phyloP scores from a whole-genome alignment of 2,888 invertebrate species.

The Archaeoteleia sp. region DNA sequence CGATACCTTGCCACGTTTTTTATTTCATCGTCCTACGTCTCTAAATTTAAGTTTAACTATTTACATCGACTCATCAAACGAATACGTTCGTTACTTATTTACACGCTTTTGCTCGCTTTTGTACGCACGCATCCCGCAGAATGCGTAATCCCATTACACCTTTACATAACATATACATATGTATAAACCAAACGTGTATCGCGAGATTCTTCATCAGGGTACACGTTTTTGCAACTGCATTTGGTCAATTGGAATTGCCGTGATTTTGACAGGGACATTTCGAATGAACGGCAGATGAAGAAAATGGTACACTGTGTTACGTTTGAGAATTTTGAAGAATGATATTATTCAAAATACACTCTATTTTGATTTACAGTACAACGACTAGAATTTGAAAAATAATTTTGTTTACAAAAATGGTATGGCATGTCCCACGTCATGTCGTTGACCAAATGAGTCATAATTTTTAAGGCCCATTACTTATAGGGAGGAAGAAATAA shows the following conservation, averaged over 20 bases:
- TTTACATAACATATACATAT: conserved; percentile 46
- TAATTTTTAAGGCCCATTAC: no score
- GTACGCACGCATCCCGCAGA: conserved; percentile 19
- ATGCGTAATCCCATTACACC: conserved; percentile 25
- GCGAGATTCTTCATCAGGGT: conserved; percentile 17
- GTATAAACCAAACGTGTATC: conserved; percentile 19
- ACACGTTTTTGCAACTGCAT: conserved; percentile 1
- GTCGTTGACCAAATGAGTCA: no score
- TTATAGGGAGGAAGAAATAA: no score
- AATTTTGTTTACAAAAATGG: no score
- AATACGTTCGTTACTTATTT: conserved; percentile 25
- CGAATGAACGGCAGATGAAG: no score
- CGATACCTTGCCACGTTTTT: conserved; percentile 30
- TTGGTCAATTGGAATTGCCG: background rate
- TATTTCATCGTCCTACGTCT: conserved; percentile 7
- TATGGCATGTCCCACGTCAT: no score
- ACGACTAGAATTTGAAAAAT: no score
- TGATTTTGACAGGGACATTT: conserved; percentile 15
- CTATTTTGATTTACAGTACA: no score
- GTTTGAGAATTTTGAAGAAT: no score
- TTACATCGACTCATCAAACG: conserved; percentile 31
- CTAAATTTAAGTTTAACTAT: conserved; percentile 23
- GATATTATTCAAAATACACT: no score
- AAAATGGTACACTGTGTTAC: conserved; percentile 12
- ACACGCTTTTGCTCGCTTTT: conserved; percentile 16